phyloP scores from a whole-genome alignment of 2,113 vertebrate species.

The Spizaetus ornatus region DNA sequence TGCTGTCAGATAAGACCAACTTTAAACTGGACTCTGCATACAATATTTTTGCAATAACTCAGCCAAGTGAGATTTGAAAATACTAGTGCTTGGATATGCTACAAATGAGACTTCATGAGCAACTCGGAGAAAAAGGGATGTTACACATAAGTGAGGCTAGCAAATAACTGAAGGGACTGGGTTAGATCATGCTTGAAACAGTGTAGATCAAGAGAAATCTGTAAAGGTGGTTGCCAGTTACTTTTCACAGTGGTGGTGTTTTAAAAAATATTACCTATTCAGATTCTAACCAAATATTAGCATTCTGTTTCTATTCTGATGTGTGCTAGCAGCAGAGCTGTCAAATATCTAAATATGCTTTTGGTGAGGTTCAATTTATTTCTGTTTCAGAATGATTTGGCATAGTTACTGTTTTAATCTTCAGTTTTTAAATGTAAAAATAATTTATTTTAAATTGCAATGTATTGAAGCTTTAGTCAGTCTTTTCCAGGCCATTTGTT shows the following conservation, averaged over 20 bases:
- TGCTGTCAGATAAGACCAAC: neutral
- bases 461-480: slow-evolving; percentile 14
- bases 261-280: neutral
- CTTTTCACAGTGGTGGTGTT: neutral
- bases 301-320: slow-evolving; percentile 5
- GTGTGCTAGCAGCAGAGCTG: neutral
- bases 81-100: neutral
- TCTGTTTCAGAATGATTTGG: slow-evolving; percentile 6
- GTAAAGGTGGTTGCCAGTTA: neutral
- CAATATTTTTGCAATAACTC: neutral
- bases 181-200: neutral
- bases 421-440: slow-evolving; percentile 31
- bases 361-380: neutral
- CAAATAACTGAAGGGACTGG: neutral
- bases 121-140: neutral
- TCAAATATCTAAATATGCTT: neutral
- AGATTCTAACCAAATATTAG: slow-evolving; percentile 27
- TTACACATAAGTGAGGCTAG: neutral
- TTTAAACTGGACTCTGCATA: neutral
- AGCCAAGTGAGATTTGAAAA: neutral
- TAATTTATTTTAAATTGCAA: slow-evolving; percentile 45
- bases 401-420: neutral
- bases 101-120: neutral
- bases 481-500: slow-evolving; percentile 29
- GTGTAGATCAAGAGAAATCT: neutral